Evolutionary conservation across 2,113 vertebrate genomes (phyloP), one percentile per base, ranked within the genome.

Genomic region (Hippocampus guttulatus): DNA sequence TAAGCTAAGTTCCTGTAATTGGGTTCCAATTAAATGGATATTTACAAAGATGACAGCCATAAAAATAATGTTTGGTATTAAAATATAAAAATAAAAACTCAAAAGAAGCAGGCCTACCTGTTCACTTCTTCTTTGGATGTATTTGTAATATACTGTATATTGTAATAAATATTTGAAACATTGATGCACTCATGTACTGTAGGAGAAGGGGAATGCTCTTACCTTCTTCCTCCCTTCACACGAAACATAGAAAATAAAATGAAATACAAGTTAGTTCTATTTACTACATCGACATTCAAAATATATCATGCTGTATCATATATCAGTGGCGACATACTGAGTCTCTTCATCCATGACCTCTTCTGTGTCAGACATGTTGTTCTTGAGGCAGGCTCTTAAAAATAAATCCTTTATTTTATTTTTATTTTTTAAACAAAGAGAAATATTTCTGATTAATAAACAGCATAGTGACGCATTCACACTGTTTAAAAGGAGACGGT

Each of bases 321-420:
- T 41, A 30, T 67, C 66, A 76, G 16, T 61, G 49, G 67, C 38
- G 45, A 92, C 92, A 63, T 84, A 93, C 92, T 82, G 85, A 75
- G 71, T 74, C 18, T 86, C 87, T 67, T 89, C 91, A 20, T 81
- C 82, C 55, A 60, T 9, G 25, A 88, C 77, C 18, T 91, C 92
- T 25, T 92, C 91, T 63, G 85, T 77, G 81, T 92, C 91, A 63
- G 90, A 90, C 92, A 93, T 93, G 81, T 84, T 85, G 68, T 68
- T 68, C 51, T 70, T 64, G 21, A 12, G 71, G 45, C 75, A 75
- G 72, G 60, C 67, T 80, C 83, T 86, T 75, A 65, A 79, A 88
- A 78, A 84, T 74, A 74, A 75, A 78, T 58, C 61, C 25, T 73
- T 58, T 70, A 75, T 83, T 83, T 75, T 54, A 2, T n/a, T 54